Base-by-base conservation (phyloP, 2,113 vertebrate species). In the Scophthalmus maximus region DNA sequence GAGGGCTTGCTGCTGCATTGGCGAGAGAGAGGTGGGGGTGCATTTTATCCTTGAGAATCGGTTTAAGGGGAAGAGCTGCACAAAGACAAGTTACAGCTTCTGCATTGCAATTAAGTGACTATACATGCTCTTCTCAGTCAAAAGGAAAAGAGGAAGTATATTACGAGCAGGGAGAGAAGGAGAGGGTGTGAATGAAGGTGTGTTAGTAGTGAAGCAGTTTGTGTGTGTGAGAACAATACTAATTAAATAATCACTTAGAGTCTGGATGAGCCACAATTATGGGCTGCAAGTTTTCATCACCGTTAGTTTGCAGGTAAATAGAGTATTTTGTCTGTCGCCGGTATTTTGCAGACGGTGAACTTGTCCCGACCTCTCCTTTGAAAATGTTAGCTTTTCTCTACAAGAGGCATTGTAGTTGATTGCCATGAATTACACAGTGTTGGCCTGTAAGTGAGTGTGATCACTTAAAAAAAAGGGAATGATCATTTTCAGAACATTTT, bases 231-330 rank as follows among this genome's bases (percentile, higher is more conserved):
- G 77, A 82, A 86, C 69, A 81, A 79, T 76, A 70, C 49, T 68
- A 92, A 91, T 87, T 87, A 89, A 83, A 88, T 85, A 79, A 89
- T 92, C 89, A 91, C 76, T 85, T 69, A 49, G 64, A 80, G 77
- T 61, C 58, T 68, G 76, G 77, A 80, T 85, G 76, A 82, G 71
- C 66, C 52, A 73, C 71, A 86, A 92, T 86, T 90, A 83, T 25
- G 57, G 81, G 69, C 50, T 81, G 67, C 67, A 77, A 74, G 81
- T 85, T 88, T 85, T 78, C 76, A 85, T 86, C 75, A 70, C 49
- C 25, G 81, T 78, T 85, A 73, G 62, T 82, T 81, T 79, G 76
- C 71, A 85, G 82, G 89, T 89, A 92, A 89, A 88, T 79, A 79
- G 64, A 85, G 69, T 51, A 57, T 72, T 80, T 75, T 74, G 69